Percentiles rank a stretch among this genome's conserved stretches.
phyloP scores from a whole-genome alignment of 2,113 vertebrate genomes.

The Perca schrenkii region DNA sequence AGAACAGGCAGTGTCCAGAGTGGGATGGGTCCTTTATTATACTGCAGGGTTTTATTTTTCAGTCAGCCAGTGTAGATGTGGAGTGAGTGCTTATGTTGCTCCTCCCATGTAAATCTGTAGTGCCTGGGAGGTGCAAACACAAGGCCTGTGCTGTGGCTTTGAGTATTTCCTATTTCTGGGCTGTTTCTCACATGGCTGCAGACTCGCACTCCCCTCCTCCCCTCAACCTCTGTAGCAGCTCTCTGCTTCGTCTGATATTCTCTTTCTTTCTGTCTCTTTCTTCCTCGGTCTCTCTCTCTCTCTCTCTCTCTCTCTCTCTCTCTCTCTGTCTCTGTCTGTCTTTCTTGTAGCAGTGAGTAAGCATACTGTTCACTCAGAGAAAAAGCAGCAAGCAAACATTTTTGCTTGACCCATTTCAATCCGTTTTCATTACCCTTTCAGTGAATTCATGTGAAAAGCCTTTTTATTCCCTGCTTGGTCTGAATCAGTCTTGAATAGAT shows the following conservation, averaged over 20 bases:
- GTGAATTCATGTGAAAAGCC: slow-evolving; percentile 25
- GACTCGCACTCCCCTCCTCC: slow-evolving; percentile 19
- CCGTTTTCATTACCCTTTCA: slow-evolving; percentile 38
- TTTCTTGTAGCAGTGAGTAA: slow-evolving; percentile 21
- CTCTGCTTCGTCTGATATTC: background rate
- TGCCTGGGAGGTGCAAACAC: background rate
- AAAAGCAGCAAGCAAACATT: slow-evolving; percentile 33
- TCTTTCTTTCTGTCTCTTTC: background rate
- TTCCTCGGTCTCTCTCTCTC: background rate
- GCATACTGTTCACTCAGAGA: slow-evolving; percentile 39
- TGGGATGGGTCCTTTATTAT: too few species aligned
- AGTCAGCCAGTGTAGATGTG: too few species aligned
- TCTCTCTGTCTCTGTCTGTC: too few species aligned
- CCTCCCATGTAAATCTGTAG: background rate
- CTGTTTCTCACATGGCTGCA: slow-evolving; percentile 30
- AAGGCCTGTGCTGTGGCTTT: slow-evolving; percentile 7
- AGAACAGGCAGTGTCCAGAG: too few species aligned
- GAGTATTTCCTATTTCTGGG: slow-evolving; percentile 31
- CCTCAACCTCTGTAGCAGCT: slow-evolving; percentile 6
- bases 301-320: background rate
- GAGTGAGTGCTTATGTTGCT: background rate
- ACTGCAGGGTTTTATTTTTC: too few species aligned
- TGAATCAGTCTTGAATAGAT: slow-evolving; percentile 13
- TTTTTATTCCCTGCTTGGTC: background rate
- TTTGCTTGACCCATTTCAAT: slow-evolving; percentile 57